Base-by-base conservation (phyloP, 2,113 vertebrate species). In the Cavia porcellus region DNA sequence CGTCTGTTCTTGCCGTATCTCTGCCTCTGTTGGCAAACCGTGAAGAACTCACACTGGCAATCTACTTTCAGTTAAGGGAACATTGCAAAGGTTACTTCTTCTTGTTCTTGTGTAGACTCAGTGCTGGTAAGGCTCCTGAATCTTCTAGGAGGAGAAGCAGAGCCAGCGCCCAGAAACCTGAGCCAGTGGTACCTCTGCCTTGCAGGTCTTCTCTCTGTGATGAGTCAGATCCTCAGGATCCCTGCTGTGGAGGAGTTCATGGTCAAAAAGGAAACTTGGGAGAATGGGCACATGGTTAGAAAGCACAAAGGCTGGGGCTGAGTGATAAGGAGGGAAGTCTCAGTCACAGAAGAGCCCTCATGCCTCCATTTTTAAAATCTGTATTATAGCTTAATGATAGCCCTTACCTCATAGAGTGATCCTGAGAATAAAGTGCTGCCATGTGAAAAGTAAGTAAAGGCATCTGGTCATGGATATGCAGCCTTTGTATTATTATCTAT, bases 271-370 rank as follows among this genome's bases (percentile, higher is more conserved):
- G 47, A 90, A 45, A 79, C 35, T 42, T 38, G 32, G 55, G 72
- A 89, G 82, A 64, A 61, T 2, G 1, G 13, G 17, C 15, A 7
- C 6, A 20, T 55, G 61, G 7, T 50, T 14, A 20, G 70, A 79
- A 81, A 0, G 0, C 22, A 25, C 7, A 30, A 8, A 19, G 22
- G 17, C n/a, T 52, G 75, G 62, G 5, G 12, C 10, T 28, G 0
- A 9, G 32, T 74, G 42, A 14, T 30, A 19, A 19, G 45, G 57
- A 92, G 74, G 32, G 17, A 45, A 9, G 5, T 52, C 35, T 88
- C 19, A 20, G 25, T 45, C 52, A 38, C 5, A 30, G 28, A 5
- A n/a, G 52, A 62, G 75, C 20, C 24, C 7, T 4, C 35, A 35
- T 30, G 72, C 38, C 35, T 85, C 47, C 2, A 47, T 92, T 82